phyloP scores from a whole-genome alignment of 2,113 vertebrate species.

The Megaleporinus macrocephalus region DNA sequence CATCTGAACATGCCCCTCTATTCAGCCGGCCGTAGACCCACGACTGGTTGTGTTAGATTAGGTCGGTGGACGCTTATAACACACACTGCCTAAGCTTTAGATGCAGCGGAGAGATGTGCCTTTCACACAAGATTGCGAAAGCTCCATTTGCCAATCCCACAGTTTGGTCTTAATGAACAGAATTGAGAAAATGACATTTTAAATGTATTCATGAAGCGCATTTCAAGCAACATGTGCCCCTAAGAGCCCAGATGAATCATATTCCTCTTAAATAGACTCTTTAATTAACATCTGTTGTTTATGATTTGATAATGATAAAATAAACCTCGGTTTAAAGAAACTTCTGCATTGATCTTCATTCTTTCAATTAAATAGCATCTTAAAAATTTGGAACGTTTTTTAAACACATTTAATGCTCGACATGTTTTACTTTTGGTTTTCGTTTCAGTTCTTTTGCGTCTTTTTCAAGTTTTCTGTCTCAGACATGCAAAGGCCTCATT shows the following conservation, averaged over 20 bases:
- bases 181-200: not conserved
- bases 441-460: not conserved
- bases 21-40: constrained; percentile 52
- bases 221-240: not conserved
- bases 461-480: not conserved
- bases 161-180: not conserved
- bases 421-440: not conserved
- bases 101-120: constrained; percentile 18
- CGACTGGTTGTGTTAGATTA: constrained; percentile 33
- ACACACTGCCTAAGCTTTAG: constrained; percentile 15
- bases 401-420: not conserved
- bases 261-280: not conserved
- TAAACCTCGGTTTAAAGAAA: too few species aligned
- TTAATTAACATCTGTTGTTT: too few species aligned
- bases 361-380: not conserved
- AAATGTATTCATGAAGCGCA: not conserved
- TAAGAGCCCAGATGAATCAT: not conserved
- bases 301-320: too few species aligned
- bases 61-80: constrained; percentile 26
- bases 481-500: not conserved
- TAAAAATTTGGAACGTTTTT: not conserved
- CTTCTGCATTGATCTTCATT: not conserved
- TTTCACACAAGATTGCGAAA: constrained; percentile 2
- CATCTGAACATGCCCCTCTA: not conserved
- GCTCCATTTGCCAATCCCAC: not conserved